Evolutionary conservation across 2,888 invertebrate genomes (phyloP).

Genomic region (Rhaphigaster nebulosa): DNA sequence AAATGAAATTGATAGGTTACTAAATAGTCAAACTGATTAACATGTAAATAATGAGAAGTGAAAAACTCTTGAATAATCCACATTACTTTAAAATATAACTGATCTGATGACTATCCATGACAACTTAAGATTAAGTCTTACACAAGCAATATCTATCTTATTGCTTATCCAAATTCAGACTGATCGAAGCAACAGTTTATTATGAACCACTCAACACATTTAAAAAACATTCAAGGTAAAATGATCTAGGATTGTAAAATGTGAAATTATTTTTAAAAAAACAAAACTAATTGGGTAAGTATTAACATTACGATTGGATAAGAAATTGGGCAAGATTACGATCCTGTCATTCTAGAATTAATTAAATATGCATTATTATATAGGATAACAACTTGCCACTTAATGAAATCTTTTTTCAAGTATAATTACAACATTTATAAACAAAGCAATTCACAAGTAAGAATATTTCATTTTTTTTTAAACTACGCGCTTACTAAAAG

Average conservation of each 20-base stretch:
- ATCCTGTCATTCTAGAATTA: not conserved
- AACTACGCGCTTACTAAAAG: slow-evolving; percentile 1
- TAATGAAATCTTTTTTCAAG: not conserved
- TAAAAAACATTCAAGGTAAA: not conserved
- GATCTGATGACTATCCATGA: not conserved
- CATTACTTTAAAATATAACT: not conserved
- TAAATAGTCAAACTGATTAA: too few species aligned
- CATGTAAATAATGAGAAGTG: not conserved
- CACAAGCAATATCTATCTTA: not conserved
- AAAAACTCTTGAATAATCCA: not conserved
- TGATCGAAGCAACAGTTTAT: not conserved
- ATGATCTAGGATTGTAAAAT: not conserved
- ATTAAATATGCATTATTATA: not conserved
- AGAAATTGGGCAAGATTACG: not conserved
- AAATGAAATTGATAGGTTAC: too few species aligned
- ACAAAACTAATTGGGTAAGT: not conserved
- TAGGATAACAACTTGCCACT: not conserved
- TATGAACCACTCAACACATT: not conserved
- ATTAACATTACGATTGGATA: too few species aligned
- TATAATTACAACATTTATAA: not conserved
- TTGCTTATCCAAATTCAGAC: not conserved
- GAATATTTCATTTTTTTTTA: not conserved
- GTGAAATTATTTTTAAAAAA: not conserved
- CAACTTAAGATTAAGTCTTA: not conserved
- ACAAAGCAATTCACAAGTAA: not conserved